Evolutionary conservation across 2,888 invertebrate genomes (phyloP), one percentile per base, ranked within the genome.

Genomic region (Chydorus sphaericus): DNA sequence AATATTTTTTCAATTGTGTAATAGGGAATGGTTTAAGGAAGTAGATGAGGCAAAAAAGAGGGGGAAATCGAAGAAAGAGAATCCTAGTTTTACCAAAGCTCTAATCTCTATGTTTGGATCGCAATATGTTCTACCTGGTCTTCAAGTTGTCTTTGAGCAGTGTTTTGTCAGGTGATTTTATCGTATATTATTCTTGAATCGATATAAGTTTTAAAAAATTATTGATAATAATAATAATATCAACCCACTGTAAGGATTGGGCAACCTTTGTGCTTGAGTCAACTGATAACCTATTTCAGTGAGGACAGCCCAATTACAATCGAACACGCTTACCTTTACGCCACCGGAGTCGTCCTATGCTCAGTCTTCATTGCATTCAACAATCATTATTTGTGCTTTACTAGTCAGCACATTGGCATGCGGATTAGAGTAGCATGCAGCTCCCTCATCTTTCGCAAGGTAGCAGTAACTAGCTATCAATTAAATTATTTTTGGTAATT

Each of bases 391-490:
- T 39, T 39, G 8, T 39, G 7, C 8, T 39, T 39, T n/a, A 82
- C 81, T 18, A 78, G 85, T 18, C 74, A 84, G 55, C 82, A 56
- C 23, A 28, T 51, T 5, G 89, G 90, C 48, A 85, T 89, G 86
- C 80, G 84, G 69, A 76, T 88, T 66, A 73, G 89, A 11, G 78
- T 90, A 0, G 85, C 86, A 0, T 81, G 83, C 64, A 86, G 87
- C 65, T 82, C 86, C 0, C 72, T 92, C 28, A 79, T 92, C 57
- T 90, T 88, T 67, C 77, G 87, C 66, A 91, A 91, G 77, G 81
- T 85, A 39, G 8, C 16, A 39, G 18, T 10, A 18, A 20, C n/a
- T 16, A 39, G 6, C 8, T 39, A 6, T 20, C n/a, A 16, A 10
- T 39, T 33, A 33, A 11, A 33, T 20, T 16, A 39, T 20, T n/a